Percentiles rank a stretch among this genome's conserved stretches.
phyloP scores from a whole-genome alignment of 2,797 vertebrate species.

The Astyanax mexicanus region DNA sequence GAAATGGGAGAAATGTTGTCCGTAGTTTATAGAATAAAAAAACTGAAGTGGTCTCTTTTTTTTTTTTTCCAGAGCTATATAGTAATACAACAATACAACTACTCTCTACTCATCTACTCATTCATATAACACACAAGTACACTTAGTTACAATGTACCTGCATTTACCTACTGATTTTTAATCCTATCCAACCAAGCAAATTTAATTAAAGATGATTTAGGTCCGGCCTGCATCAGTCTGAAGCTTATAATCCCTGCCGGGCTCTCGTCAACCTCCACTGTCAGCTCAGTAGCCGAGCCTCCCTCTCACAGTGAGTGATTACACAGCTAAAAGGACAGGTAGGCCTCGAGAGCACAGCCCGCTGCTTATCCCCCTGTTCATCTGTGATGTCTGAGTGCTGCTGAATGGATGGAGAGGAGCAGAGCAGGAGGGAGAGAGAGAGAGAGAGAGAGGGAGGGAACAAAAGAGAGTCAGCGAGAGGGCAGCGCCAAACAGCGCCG shows the following conservation, averaged over 20 bases:
- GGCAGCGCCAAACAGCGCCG: neutral
- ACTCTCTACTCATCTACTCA: too few relatives aligned
- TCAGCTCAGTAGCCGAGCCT: neutral
- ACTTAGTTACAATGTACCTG: too few relatives aligned
- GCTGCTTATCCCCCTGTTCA: constrained; percentile 25
- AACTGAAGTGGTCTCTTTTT: too few relatives aligned
- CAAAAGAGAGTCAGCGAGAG: constrained; percentile 1
- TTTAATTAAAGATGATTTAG: neutral
- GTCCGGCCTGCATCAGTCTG: neutral
- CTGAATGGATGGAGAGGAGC: constrained; percentile 11
- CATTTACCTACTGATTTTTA: too few relatives aligned
- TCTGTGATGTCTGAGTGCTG: constrained; percentile 3
- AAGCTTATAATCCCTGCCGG: neutral
- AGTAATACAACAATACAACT: too few relatives aligned
- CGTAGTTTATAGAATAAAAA: too few relatives aligned
- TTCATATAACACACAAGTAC: too few relatives aligned
- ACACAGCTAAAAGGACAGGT: constrained; percentile 20
- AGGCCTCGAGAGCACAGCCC: constrained; percentile 35
- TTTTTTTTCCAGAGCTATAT: too few relatives aligned
- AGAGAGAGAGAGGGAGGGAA: neutral
- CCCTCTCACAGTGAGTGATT: constrained; percentile 11
- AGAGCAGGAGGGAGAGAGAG: neutral
- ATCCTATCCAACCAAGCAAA: too few relatives aligned
- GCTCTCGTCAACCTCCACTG: neutral
- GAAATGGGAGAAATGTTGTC: too few relatives aligned